Evolutionary conservation across 2,113 vertebrate genomes (phyloP), one percentile per base, ranked within the genome.

Genomic region (Argyrosomus japonicus): DNA sequence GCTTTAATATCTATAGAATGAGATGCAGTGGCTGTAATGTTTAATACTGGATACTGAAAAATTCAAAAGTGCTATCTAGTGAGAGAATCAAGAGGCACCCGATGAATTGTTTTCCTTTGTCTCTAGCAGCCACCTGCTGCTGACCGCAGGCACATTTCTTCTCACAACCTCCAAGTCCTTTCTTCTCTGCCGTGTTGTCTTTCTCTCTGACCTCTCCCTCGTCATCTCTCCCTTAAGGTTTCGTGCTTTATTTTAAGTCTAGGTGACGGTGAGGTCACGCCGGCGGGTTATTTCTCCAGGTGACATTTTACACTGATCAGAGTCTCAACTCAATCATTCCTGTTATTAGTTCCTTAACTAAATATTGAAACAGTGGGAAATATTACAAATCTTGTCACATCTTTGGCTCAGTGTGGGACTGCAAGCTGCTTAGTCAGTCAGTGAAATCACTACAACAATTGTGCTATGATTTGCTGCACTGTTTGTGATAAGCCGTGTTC

Each of bases 121-220:
- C 58, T 82, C 40, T 21, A 40, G 57, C 72, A 47, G 65, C 76
- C 67, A 62, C 70, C 77, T 73, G 61, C 57, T 51, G 62, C 74
- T 19, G 72, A 78, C 84, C 32, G 43, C 80, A 81, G 72, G 12
- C 67, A 23, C 50, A 81, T 75, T 64, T 74, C 36, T 15, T 8
- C 62, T 51, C 8, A 1, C 68, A 68, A n/a, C 77, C 77, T 85
- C 62, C 11, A 36, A 81, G 51, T 68, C 50, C 70, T 85, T 77
- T 68, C 25, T 70, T 84, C 64, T 61, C 61, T 47, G 75, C 48
- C 40, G 45, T 57, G 74, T 87, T 82, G 80, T 89, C 85, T 83
- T 88, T 89, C 82, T 76, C 15, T 19, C 70, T 88, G 88, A 89
- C 88, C 87, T 86, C 83, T 53, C 15, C 53, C 74, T 70, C 43